phyloP scores from a whole-genome alignment of 1,140 invertebrate species.

The Eriocheir sinensis region DNA sequence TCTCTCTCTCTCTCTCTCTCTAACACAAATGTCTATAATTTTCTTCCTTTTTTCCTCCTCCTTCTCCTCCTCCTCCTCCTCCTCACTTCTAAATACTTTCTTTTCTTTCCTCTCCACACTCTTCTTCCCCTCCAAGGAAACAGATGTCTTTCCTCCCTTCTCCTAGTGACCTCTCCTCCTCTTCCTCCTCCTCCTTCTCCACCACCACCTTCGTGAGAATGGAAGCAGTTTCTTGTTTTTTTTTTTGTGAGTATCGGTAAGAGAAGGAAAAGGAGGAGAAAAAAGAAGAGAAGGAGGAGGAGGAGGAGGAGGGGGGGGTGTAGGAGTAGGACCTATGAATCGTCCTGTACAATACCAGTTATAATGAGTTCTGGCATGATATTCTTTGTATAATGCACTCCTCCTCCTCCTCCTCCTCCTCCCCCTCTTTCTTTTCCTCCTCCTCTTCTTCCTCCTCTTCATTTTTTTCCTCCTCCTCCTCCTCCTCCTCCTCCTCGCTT shows the following conservation, averaged over 20 bases:
- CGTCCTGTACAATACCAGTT: background rate
- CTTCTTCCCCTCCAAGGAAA: too few species aligned
- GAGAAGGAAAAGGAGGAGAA: background rate
- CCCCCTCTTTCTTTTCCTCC: background rate
- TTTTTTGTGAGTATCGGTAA: too few species aligned
- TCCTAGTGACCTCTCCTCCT: background rate
- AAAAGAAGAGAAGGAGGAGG: background rate
- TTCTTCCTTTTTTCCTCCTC: too few species aligned
- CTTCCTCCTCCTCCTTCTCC: background rate
- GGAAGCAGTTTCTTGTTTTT: background rate
- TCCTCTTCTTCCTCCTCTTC: background rate
- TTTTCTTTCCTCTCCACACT: too few species aligned
- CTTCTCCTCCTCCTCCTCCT: too few species aligned
- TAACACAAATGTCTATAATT: background rate
- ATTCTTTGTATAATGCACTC: too few species aligned
- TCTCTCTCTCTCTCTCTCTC: slow-evolving; percentile 22
- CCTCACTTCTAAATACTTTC: too few species aligned
- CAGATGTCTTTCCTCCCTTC: too few species aligned
- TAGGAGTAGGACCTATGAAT: background rate
- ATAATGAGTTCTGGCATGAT: too few species aligned
- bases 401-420: too few species aligned
- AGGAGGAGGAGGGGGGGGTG: too few species aligned
- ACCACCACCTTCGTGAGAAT: background rate
- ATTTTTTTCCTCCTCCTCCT: background rate
- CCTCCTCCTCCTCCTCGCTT: background rate